Percentiles rank a stretch among this genome's conserved stretches.
phyloP scores from a whole-genome alignment of 2,888 invertebrate genomes.

The Ochropacha duplaris region DNA sequence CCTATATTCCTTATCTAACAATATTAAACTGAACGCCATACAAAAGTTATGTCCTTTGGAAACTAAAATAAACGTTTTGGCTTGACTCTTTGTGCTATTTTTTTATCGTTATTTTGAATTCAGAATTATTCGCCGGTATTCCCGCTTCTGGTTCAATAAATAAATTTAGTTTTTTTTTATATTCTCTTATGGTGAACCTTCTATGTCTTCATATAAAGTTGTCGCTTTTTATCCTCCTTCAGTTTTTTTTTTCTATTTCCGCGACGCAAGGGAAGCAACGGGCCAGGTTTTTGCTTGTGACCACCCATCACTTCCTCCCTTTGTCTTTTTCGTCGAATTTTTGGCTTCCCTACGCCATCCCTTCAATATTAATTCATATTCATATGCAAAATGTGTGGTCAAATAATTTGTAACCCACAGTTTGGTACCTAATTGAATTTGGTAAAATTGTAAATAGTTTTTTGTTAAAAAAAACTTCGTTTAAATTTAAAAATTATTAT shows the following conservation, averaged over 20 bases:
- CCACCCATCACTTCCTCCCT: constrained; percentile 77
- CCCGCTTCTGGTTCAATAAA: too few species aligned
- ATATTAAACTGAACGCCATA: constrained; percentile 27
- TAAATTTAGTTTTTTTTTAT: constrained; percentile 13
- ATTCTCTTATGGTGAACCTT: constrained; percentile 19
- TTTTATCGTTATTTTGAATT: constrained; percentile 18
- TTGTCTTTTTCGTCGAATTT: constrained; percentile 70
- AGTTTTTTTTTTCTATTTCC: constrained; percentile 53
- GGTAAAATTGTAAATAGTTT: too few species aligned
- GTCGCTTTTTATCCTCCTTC: constrained; percentile 36
- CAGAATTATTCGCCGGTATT: constrained; percentile 21
- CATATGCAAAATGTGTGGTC: constrained; percentile 41
- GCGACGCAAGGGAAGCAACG: constrained; percentile 55
- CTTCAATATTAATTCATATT: constrained; percentile 51
- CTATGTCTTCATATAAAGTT: constrained; percentile 48
- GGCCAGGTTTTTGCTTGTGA: constrained; percentile 64
- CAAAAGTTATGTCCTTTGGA: background rate
- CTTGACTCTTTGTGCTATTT: background rate
- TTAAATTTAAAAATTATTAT: too few species aligned
- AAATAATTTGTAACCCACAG: background rate
- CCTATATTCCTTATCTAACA: constrained; percentile 30
- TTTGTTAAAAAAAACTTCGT: too few species aligned
- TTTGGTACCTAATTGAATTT: background rate
- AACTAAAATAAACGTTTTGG: background rate
- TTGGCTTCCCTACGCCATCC: constrained; percentile 64